phyloP scores from a whole-genome alignment of 2,113 vertebrate genomes.

The Myxocyprinus asiaticus region DNA sequence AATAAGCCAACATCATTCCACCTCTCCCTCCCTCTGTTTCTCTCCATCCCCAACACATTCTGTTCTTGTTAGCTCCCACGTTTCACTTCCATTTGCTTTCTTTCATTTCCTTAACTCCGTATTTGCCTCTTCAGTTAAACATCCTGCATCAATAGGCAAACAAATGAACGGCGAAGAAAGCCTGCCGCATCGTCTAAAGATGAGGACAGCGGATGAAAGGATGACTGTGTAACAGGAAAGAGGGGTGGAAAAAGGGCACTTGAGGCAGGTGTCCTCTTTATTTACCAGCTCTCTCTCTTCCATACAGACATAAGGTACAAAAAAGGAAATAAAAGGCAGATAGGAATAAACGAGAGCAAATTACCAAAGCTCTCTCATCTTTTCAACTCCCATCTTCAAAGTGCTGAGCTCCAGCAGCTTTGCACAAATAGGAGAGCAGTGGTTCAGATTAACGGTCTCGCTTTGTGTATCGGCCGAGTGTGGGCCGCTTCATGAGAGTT shows the following conservation, averaged over 20 bases:
- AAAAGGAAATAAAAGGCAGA: conserved; percentile 41
- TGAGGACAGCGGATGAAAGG: conserved; percentile 17
- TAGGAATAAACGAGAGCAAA: conserved; percentile 44
- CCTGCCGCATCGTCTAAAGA: conserved; percentile 39
- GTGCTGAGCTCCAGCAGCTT: conserved; percentile 41
- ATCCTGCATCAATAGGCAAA: conserved; percentile 47
- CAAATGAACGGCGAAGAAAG: conserved; percentile 46
- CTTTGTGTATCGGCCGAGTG: conserved; percentile 39
- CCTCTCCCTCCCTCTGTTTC: conserved; percentile 2
- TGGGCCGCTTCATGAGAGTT: conserved; percentile 23
- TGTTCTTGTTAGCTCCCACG: not conserved
- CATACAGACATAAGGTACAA: conserved; percentile 7
- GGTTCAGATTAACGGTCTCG: conserved; percentile 30
- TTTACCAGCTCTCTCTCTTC: conserved; percentile 40
- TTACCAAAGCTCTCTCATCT: conserved; percentile 27
- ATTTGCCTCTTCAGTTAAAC: conserved; percentile 39
- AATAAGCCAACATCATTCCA: conserved; percentile 37
- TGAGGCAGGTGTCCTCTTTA: conserved; percentile 52
- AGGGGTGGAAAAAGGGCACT: not conserved
- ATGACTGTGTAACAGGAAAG: conserved; percentile 3
- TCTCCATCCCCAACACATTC: conserved; percentile 32
- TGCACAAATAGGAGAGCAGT: conserved; percentile 43
- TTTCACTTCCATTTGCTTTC: conserved; percentile 4
- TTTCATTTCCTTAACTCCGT: conserved; percentile 17
- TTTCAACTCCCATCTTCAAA: conserved; percentile 48